These are phyloP conservation scores for Exaiptasia diaphana DNA, from an alignment of 64 coral and sea anemone genomes.

Conservation along the genomic window DNA sequence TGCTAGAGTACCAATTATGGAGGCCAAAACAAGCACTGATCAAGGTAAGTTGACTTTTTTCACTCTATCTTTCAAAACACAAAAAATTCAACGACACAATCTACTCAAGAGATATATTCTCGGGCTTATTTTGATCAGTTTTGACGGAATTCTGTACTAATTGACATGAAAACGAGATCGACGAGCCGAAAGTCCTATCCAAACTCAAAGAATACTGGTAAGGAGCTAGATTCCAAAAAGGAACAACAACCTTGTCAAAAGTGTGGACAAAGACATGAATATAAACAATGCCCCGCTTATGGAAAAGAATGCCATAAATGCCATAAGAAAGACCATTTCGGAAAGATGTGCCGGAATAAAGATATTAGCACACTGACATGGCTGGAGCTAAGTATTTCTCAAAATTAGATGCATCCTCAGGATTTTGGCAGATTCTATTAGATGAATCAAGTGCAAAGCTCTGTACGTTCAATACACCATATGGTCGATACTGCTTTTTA, in stretches of 20 bases:
- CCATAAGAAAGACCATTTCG: slow-evolving; percentile 11
- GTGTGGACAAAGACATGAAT: neutral
- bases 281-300: neutral
- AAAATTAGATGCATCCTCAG: slow-evolving; percentile 9
- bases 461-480: slow-evolving; percentile 16
- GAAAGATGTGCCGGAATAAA: slow-evolving; percentile 32
- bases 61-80: no score
- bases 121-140: no score
- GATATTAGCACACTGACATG: neutral
- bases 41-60: no score
- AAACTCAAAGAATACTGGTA: no score
- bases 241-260: neutral
- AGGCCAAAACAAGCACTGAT: no score
- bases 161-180: no score
- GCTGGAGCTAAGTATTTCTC: neutral
- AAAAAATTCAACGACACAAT: no score
- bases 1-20: no score
- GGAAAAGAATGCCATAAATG: slow-evolving; percentile 6
- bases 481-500: slow-evolving; percentile 4
- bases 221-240: neutral
- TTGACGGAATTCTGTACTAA: no score
- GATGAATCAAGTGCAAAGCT: slow-evolving; percentile 35
- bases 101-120: no score
- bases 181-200: no score
- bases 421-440: slow-evolving; percentile 38